Percentiles rank a stretch among this genome's conserved stretches.
Evolutionary conservation across 2,113 vertebrate species (phyloP).

Genomic region (Rynchops niger): DNA sequence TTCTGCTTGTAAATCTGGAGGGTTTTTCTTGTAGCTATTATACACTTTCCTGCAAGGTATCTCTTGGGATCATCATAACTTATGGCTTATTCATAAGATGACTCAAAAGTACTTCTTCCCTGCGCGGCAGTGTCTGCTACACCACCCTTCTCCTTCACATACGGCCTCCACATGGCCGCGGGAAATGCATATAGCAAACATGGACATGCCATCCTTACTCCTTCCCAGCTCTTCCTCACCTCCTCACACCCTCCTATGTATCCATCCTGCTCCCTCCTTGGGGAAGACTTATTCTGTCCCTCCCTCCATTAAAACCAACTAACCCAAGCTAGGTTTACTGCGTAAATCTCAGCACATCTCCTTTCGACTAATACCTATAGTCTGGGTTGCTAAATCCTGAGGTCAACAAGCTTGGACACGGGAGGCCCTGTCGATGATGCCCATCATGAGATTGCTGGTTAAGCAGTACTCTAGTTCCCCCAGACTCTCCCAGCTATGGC

Average conservation of each 20-base stretch:
- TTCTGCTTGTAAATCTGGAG: slow-evolving; percentile 13
- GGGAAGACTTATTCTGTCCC: not conserved
- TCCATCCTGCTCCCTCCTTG: not conserved
- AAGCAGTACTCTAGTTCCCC: not conserved
- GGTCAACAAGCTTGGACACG: not conserved
- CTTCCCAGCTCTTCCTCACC: not conserved
- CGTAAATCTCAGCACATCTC: not conserved
- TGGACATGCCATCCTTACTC: fast-evolving
- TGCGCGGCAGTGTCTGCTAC: fast-evolving
- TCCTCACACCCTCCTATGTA: not conserved
- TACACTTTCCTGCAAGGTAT: not conserved
- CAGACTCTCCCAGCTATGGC: not conserved
- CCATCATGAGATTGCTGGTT: not conserved
- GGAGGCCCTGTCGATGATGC: not conserved
- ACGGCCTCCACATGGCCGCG: not conserved
- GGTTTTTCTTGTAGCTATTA: not conserved
- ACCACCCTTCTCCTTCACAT: not conserved
- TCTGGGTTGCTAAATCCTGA: not conserved
- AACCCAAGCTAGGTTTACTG: not conserved
- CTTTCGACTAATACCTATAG: not conserved
- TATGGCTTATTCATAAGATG: not conserved
- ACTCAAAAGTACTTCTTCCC: not conserved
- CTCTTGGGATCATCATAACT: not conserved
- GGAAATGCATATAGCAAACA: not conserved
- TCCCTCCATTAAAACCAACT: not conserved